phyloP scores from a whole-genome alignment of 2,113 vertebrate species.

The Passer montanus region DNA sequence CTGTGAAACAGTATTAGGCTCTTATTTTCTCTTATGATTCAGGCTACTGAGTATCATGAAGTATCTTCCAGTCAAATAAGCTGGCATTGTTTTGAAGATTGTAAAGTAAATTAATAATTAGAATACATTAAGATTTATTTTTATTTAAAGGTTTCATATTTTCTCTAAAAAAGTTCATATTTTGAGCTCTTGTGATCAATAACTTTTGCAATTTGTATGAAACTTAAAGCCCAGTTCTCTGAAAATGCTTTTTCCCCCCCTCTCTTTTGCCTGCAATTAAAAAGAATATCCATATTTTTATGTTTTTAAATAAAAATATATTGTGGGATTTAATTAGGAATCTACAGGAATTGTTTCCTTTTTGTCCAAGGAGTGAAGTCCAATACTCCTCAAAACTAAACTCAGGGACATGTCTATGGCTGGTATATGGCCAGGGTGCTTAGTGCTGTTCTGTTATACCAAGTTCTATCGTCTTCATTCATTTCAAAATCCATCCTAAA shows the following conservation, averaged over 20 bases:
- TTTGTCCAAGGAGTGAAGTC: neutral
- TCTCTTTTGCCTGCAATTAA: neutral
- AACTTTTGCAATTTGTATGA: neutral
- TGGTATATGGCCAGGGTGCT: neutral
- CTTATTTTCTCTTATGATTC: neutral
- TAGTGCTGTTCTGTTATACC: neutral
- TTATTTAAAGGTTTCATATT: neutral
- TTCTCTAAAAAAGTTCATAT: neutral
- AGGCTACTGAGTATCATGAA: neutral
- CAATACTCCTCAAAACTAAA: neutral
- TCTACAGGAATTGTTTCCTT: neutral
- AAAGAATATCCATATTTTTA: neutral
- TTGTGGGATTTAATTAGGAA: neutral
- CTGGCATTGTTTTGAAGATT: neutral
- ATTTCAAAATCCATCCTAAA: neutral
- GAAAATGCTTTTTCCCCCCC: fast-evolving
- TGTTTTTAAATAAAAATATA: neutral
- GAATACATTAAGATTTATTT: neutral
- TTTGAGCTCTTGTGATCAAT: neutral
- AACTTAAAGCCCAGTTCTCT: neutral
- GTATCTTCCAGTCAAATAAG: neutral
- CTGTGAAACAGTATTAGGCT: neutral
- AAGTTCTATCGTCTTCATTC: neutral
- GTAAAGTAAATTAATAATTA: neutral
- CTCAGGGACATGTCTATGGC: fast-evolving